Conservation (phyloP, 2,797 vertebrate genomes). For the Hippoglossus hippoglossus region DNA sequence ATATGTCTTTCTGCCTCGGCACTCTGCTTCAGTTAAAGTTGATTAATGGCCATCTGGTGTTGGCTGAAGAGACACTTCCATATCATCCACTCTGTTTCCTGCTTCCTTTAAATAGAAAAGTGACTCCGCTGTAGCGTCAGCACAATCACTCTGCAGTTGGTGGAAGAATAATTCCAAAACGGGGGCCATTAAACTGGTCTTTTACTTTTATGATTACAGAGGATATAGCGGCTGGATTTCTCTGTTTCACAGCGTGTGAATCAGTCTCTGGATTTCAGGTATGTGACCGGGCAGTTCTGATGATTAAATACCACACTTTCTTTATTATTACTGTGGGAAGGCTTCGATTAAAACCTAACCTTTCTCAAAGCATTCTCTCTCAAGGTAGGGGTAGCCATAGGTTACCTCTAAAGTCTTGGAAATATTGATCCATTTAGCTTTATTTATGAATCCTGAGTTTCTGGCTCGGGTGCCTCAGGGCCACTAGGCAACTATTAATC, state of each 20-base stretch:
- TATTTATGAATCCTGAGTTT: slow-evolving; percentile 84
- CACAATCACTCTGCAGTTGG: slow-evolving; percentile 19
- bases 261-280: slow-evolving; percentile 37
- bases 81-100: slow-evolving; percentile 12
- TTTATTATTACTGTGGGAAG: slow-evolving; percentile 66
- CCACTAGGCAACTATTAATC: slow-evolving; percentile 83
- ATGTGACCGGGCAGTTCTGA: slow-evolving; percentile 21
- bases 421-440: slow-evolving; percentile 86
- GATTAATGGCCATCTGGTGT: slow-evolving; percentile 58
- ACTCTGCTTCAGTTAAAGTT: slow-evolving; percentile 61
- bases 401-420: slow-evolving; percentile 78
- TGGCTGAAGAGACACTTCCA: slow-evolving; percentile 32
- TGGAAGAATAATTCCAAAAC: slow-evolving; percentile 16
- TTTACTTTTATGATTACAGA: slow-evolving; percentile 30
- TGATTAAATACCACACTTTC: slow-evolving; percentile 68
- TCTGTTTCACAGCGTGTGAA: slow-evolving; percentile 29
- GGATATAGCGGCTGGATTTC: slow-evolving; percentile 7
- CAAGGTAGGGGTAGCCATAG: slow-evolving; percentile 71
- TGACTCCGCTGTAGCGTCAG: background rate
- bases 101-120: slow-evolving; percentile 34
- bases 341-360: slow-evolving; percentile 78
- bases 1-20: slow-evolving; percentile 60
- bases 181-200: slow-evolving; percentile 17
- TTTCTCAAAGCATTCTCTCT: slow-evolving; percentile 75
- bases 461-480: slow-evolving; percentile 78